Conservation (phyloP, 2,888 invertebrate genomes). For the Lycophotia porphyrea region DNA sequence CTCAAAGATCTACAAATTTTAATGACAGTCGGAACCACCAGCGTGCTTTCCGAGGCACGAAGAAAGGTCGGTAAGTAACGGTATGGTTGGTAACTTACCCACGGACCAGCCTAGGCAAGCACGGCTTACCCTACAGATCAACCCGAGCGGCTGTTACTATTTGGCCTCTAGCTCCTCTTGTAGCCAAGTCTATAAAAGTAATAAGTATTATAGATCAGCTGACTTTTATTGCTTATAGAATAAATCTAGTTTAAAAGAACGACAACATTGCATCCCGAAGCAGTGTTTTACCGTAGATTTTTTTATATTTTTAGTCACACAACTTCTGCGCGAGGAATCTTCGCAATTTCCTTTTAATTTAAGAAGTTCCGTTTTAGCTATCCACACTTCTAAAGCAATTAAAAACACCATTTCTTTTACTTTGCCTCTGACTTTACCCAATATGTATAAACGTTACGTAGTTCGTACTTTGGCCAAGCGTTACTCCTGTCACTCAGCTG, state of each 20-base stretch:
- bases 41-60: too few relatives aligned
- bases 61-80: too few relatives aligned
- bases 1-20: neutral
- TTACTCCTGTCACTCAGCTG: neutral
- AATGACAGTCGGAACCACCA: neutral
- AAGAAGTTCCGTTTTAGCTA: constrained; percentile 7
- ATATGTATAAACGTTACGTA: neutral
- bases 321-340: neutral
- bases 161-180: too few relatives aligned
- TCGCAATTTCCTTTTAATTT: constrained; percentile 34
- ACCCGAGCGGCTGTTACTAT: too few relatives aligned
- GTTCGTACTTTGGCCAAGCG: neutral
- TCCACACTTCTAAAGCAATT: neutral
- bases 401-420: neutral
- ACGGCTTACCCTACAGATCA: too few relatives aligned
- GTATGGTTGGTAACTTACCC: too few relatives aligned
- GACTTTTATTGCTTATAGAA: neutral
- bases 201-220: neutral
- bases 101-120: too few relatives aligned
- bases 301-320: neutral
- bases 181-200: neutral
- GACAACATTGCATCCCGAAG: neutral
- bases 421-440: neutral
- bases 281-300: neutral
- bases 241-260: neutral